Conservation (phyloP, 2,797 vertebrate genomes). For the Coranthus polyacanthus region DNA sequence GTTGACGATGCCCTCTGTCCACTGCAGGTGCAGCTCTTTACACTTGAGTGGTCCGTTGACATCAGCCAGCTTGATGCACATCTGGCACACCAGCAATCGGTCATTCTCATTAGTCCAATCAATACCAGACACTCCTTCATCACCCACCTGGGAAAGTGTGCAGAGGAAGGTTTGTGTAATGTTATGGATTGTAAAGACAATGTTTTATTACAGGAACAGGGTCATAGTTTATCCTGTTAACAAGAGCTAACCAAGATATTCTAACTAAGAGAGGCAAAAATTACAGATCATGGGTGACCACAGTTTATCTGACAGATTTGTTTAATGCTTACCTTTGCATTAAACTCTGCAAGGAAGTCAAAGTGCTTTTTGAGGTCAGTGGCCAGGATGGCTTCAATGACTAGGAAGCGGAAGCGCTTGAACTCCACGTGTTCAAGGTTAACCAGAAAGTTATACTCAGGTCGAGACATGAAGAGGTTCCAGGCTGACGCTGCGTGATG, state of each 20-base stretch:
- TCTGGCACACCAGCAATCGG: conserved; percentile 95
- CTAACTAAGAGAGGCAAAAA: neutral
- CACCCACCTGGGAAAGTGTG: conserved; percentile 88
- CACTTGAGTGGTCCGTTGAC: conserved; percentile 96
- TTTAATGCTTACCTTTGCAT: conserved; percentile 90
- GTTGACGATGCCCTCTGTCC: conserved; percentile 98
- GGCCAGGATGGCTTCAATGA: conserved; percentile 98
- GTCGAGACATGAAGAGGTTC: conserved; percentile 97
- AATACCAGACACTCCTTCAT: conserved; percentile 91
- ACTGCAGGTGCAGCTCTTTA: conserved; percentile 95
- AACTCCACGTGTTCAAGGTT: conserved; percentile 97
- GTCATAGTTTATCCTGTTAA: neutral
- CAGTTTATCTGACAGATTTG: too few relatives aligned
- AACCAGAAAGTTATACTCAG: conserved; percentile 95
- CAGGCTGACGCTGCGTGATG: conserved; percentile 97
- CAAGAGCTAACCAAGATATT: neutral
- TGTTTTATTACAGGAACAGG: neutral
- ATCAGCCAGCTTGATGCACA: conserved; percentile 98
- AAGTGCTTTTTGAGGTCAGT: conserved; percentile 99
- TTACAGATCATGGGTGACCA: neutral
- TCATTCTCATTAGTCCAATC: conserved; percentile 98
- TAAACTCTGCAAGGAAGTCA: conserved; percentile 97
- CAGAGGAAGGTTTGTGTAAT: neutral
- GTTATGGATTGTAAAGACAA: too few relatives aligned
- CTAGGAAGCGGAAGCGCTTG: conserved; percentile 98